Base-by-base conservation (phyloP, 2,113 vertebrate species). In the Malurus elegans region DNA sequence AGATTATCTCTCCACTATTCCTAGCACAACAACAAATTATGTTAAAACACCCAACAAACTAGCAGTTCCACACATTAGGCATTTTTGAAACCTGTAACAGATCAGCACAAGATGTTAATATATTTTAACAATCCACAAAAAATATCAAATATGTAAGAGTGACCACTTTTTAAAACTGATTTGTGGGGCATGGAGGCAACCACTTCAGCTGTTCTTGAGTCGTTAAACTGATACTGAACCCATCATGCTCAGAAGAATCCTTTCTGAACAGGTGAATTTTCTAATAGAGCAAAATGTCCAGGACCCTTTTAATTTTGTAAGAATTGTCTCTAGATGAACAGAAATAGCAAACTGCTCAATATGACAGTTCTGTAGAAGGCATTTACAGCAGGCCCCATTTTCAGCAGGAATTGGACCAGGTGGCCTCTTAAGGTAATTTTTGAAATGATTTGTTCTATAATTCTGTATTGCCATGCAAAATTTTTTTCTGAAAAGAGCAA, bases 131-230 rank as follows among this genome's bases (percentile, higher is more conserved):
- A 18, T 50, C 9, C 17, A 61, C 19, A 42, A 73, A 42, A 73
- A 74, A 18, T 8, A 54, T 23, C 23, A 71, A 74, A 40, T 47
- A 60, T 0, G 0, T 44, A 20, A 16, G 10, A 45, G 7, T 60
- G 53, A 47, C 34, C 21, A 66, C 25, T 56, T 47, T 29, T 24
- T 54, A 38, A 69, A 25, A 21, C 9, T 65, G 72, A 51, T 20
- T 25, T 32, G 16, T 69, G 31, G 24, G n/a, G 5, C 1, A 1
- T 42, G 18, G 28, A 50, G 38, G 45, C 3, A 4, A 83, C 29
- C 4, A 25, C 29, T 79, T 79, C 64, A 61, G n/a, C 18, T 76
- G 1, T 64, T 67, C 25, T 58, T 38, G 18, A 13, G 11, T 73
- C 38, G 20, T 25, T 86, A 53, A 60, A 23, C 18, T 80, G 64